These are phyloP conservation scores for Galago senegalensis DNA, from an alignment of 2,797 vertebrate species.

Conservation along the genomic window DNA sequence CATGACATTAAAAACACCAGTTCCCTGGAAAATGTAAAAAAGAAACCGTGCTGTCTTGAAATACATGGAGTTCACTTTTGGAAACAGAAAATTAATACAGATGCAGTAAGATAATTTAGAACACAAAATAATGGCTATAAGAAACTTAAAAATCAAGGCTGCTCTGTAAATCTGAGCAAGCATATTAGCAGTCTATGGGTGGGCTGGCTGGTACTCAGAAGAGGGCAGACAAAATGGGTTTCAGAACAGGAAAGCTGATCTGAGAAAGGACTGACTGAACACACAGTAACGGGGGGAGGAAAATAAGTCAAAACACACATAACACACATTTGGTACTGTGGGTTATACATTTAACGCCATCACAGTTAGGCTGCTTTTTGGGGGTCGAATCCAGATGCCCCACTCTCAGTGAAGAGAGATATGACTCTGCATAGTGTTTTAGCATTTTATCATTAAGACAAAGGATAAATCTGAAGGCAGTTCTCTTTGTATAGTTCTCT, in stretches of 20 bases:
- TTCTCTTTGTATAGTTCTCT: conserved; percentile 45
- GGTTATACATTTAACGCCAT: not conserved
- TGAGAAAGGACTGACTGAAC: conserved; percentile 56
- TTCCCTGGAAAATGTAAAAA: conserved; percentile 86
- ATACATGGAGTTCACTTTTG: conserved; percentile 84
- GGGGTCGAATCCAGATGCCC: conserved; percentile 14
- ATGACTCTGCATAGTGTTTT: not conserved
- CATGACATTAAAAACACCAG: conserved; percentile 87
- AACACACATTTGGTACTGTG: conserved; percentile 23
- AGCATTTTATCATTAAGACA: conserved; percentile 51
- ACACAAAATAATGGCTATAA: conserved; percentile 81
- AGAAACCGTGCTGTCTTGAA: conserved; percentile 83
- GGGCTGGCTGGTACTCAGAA: conserved; percentile 72
- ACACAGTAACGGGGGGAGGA: not conserved
- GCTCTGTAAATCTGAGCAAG: conserved; percentile 74
- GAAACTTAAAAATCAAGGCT: conserved; percentile 81
- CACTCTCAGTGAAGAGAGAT: not conserved
- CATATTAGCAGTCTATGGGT: conserved; percentile 19
- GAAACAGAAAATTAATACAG: conserved; percentile 86
- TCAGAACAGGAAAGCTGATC: conserved; percentile 20
- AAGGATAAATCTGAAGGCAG: conserved; percentile 14
- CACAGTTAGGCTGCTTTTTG: conserved; percentile 38
- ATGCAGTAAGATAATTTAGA: conserved; percentile 83
- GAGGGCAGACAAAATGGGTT: conserved; percentile 58
- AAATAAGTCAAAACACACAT: conserved; percentile 44